Percentiles rank a stretch among this genome's conserved stretches.
Evolutionary conservation across 2,888 invertebrate genomes (phyloP).

Genomic region (Brachypalpus laphriformis): DNA sequence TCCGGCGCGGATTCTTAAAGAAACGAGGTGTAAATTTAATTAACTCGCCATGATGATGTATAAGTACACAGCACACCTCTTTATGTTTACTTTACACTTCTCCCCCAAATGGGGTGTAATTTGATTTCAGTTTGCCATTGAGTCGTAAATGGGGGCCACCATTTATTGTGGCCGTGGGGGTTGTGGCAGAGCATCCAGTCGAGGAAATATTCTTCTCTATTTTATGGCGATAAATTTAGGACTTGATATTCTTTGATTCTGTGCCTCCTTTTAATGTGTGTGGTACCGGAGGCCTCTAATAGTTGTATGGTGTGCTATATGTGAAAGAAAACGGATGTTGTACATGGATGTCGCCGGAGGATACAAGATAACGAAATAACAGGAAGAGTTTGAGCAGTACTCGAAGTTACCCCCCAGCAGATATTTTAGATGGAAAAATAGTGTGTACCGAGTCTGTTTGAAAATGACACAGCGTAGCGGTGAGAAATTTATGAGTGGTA

Average conservation of each 20-base stretch:
- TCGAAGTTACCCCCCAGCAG: slow-evolving; percentile 12
- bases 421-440: slow-evolving; percentile 20
- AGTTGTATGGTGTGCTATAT: slow-evolving; percentile 25
- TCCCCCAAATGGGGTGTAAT: slow-evolving; percentile 62
- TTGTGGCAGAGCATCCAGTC: slow-evolving; percentile 11
- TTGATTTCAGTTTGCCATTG: slow-evolving; percentile 68
- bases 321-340: slow-evolving; percentile 47
- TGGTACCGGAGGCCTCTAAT: background rate
- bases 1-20: slow-evolving; percentile 57
- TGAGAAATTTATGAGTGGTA: background rate
- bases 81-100: slow-evolving; percentile 69
- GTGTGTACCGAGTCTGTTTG: background rate
- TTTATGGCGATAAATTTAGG: slow-evolving; percentile 58
- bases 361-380: slow-evolving; percentile 59
- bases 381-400: slow-evolving; percentile 41
- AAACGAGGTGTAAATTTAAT: slow-evolving; percentile 74
- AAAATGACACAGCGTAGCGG: background rate
- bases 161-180: slow-evolving; percentile 54
- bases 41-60: slow-evolving; percentile 71
- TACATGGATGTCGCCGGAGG: slow-evolving; percentile 65
- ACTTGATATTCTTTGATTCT: slow-evolving; percentile 60
- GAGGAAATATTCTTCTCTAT: slow-evolving; percentile 40
- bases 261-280: slow-evolving; percentile 52
- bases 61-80: slow-evolving; percentile 70
- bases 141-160: slow-evolving; percentile 59